phyloP scores from a whole-genome alignment of 1,140 invertebrate genomes.

The Daktulosphaira vitifoliae region DNA sequence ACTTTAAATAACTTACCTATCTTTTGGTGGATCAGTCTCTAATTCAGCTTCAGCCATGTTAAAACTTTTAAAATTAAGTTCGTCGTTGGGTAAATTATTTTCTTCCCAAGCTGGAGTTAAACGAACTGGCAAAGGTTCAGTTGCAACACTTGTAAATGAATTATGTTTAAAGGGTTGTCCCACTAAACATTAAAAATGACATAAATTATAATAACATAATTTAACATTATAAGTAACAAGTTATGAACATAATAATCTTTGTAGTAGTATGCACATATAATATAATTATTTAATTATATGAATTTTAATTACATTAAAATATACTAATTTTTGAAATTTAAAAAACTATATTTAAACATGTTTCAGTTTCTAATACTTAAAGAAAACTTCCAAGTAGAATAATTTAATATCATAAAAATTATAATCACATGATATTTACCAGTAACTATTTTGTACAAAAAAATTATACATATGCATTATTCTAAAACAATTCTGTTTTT shows the following conservation, averaged over 20 bases:
- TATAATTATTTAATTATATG: no score
- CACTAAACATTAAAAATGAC: neutral
- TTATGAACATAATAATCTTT: neutral
- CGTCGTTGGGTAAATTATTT: slow-evolving; percentile 69
- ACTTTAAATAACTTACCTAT: slow-evolving; percentile 48
- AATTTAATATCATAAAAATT: no score
- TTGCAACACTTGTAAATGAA: slow-evolving; percentile 17
- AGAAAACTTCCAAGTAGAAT: no score
- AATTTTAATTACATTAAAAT: no score
- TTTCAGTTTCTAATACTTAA: neutral
- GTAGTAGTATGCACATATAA: neutral
- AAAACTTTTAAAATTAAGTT: slow-evolving; percentile 70
- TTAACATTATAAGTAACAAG: neutral
- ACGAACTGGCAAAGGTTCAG: slow-evolving; percentile 59
- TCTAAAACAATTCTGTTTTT: no score
- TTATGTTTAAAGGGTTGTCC: slow-evolving; percentile 23
- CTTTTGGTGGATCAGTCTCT: slow-evolving; percentile 65
- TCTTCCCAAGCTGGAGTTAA: slow-evolving; percentile 80
- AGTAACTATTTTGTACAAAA: no score
- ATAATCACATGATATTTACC: no score
- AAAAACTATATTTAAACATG: neutral
- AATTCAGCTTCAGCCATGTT: slow-evolving; percentile 62
- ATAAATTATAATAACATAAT: neutral
- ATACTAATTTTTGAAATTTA: neutral
- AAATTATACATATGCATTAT: no score